Evolutionary conservation across 2,797 vertebrate genomes (phyloP).

Genomic region (Furcifer pardalis): DNA sequence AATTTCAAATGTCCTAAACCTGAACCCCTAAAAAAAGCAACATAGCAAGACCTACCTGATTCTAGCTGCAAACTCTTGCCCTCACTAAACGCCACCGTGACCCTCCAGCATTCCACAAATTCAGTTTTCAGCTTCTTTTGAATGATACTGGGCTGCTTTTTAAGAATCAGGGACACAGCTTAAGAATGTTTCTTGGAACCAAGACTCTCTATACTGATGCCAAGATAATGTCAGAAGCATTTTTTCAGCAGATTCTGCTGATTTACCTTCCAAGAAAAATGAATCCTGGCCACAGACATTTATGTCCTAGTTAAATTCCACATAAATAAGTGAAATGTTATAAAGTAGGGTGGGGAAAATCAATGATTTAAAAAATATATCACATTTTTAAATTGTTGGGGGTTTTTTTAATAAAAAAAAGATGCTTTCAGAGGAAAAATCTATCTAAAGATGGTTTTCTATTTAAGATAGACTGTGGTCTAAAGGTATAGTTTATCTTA

Average conservation of each 20-base stretch:
- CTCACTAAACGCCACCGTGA: not conserved
- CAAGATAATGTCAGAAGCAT: not conserved
- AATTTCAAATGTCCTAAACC: not conserved
- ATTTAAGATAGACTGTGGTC: too few relatives aligned
- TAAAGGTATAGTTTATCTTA: too few relatives aligned
- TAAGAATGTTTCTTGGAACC: not conserved
- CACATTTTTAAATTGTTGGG: too few relatives aligned
- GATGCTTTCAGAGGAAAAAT: too few relatives aligned
- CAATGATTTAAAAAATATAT: too few relatives aligned
- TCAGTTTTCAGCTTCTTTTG: not conserved
- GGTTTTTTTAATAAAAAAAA: too few relatives aligned
- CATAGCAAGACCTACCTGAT: not conserved
- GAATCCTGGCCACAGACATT: not conserved
- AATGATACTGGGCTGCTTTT: not conserved
- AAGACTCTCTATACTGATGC: not conserved
- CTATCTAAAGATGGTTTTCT: too few relatives aligned
- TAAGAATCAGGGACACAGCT: not conserved
- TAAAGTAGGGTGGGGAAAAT: too few relatives aligned
- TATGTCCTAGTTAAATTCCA: not conserved
- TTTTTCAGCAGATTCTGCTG: not conserved
- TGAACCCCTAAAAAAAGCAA: not conserved
- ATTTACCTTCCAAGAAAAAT: not conserved
- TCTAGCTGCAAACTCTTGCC: not conserved
- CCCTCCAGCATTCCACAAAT: not conserved
- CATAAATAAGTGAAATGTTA: not conserved